Evolutionary conservation across 2,797 vertebrate species (phyloP).

Genomic region (Enteromius trimaculatus): DNA sequence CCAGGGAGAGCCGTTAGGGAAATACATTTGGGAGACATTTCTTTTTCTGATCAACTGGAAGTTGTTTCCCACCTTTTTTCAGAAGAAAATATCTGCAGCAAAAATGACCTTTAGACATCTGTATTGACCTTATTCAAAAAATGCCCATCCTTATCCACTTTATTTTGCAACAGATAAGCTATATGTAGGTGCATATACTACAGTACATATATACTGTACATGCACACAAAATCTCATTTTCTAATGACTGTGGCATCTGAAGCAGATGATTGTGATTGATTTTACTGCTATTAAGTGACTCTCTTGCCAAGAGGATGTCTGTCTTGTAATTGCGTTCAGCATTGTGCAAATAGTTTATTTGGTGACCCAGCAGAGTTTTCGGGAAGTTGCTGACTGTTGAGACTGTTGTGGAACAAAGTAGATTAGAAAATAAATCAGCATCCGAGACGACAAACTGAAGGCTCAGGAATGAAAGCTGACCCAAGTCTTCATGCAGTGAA

Average conservation of each 20-base stretch:
- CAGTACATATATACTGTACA: not conserved
- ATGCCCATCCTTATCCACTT: not conserved
- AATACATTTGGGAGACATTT: not conserved
- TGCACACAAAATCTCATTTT: not conserved
- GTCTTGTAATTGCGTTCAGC: conserved; percentile 38
- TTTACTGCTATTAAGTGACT: conserved; percentile 18
- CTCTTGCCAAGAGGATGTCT: conserved; percentile 16
- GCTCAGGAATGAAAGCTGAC: conserved; percentile 1
- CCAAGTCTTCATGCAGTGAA: not conserved
- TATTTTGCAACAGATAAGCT: not conserved
- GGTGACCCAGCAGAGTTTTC: conserved; percentile 11
- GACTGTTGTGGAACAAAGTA: conserved; percentile 8
- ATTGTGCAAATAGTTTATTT: conserved; percentile 16
- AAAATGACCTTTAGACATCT: not conserved
- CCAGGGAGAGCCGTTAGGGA: not conserved
- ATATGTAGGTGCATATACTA: too few species aligned
- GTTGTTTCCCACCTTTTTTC: not conserved
- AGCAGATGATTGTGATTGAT: conserved; percentile 10
- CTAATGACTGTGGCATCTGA: conserved; percentile 22
- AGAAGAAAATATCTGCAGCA: not conserved
- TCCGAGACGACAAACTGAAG: conserved; percentile 1
- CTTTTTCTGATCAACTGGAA: not conserved
- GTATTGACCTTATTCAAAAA: not conserved
- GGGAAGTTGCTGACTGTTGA: conserved; percentile 20
- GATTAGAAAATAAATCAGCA: conserved; percentile 35